Evolutionary conservation across 1,140 invertebrate genomes (phyloP).

Genomic region (Triops cancriformis): DNA sequence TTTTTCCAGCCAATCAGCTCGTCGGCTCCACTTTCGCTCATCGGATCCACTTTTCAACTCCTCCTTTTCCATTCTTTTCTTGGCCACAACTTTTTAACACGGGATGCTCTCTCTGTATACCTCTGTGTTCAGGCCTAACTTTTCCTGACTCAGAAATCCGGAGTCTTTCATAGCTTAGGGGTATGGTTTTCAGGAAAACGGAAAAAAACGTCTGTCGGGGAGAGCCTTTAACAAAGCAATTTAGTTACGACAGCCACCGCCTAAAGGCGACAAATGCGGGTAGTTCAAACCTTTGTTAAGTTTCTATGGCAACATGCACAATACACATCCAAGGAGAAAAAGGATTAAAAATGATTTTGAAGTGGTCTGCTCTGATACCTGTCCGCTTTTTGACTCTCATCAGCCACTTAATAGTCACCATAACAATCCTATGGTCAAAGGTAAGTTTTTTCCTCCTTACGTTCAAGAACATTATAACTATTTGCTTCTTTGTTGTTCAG

Average conservation of each 20-base stretch:
- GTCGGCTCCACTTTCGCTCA: too few species aligned
- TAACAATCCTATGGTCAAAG: background rate
- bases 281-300: background rate
- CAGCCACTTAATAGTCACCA: background rate
- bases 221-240: background rate
- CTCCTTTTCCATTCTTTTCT: too few species aligned
- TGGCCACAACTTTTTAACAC: too few species aligned
- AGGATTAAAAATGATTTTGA: background rate
- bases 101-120: too few species aligned
- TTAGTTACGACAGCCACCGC: background rate
- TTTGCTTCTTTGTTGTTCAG: background rate
- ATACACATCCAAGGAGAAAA: background rate
- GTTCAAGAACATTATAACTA: background rate
- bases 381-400: background rate
- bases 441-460: background rate
- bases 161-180: too few species aligned
- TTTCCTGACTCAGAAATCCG: too few species aligned
- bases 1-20: too few species aligned
- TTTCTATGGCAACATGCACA: background rate
- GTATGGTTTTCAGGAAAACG: too few species aligned
- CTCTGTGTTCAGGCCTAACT: too few species aligned
- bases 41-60: too few species aligned
- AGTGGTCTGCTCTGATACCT: background rate
- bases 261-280: background rate
- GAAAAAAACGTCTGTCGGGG: too few species aligned